These are phyloP conservation scores for Takifugu bimaculatus DNA, from an alignment of 2,113 vertebrate species.

Conservation along the genomic window DNA sequence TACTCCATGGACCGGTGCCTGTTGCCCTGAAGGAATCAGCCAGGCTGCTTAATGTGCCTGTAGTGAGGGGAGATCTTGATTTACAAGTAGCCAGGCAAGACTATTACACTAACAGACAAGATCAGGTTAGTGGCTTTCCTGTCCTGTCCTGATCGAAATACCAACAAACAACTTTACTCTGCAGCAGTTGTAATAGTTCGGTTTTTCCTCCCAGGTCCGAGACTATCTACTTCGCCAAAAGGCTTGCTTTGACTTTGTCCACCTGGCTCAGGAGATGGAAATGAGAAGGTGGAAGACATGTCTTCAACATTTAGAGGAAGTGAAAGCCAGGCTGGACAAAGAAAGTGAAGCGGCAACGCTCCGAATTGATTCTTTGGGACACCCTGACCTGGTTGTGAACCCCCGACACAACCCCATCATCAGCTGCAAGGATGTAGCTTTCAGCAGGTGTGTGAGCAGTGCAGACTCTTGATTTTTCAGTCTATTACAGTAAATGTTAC, in stretches of 20 bases:
- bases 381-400: slow-evolving; percentile 64
- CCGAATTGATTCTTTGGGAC: slow-evolving; percentile 70
- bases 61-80: slow-evolving; percentile 80
- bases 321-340: slow-evolving; percentile 69
- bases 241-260: slow-evolving; percentile 85
- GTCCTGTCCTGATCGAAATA: not conserved
- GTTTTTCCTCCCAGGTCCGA: slow-evolving; percentile 63
- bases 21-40: slow-evolving; percentile 79
- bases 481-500: not conserved
- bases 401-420: slow-evolving; percentile 71
- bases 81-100: slow-evolving; percentile 81
- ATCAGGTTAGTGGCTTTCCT: slow-evolving; percentile 52
- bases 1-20: slow-evolving; percentile 76
- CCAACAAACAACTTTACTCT: too few species aligned
- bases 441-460: slow-evolving; percentile 75
- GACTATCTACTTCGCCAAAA: slow-evolving; percentile 85
- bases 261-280: slow-evolving; percentile 82
- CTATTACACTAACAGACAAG: slow-evolving; percentile 77
- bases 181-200: too few species aligned
- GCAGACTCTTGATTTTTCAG: not conserved
- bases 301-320: slow-evolving; percentile 66
- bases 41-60: slow-evolving; percentile 75
- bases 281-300: slow-evolving; percentile 71
- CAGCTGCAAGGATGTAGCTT: slow-evolving; percentile 74
- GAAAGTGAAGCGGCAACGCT: slow-evolving; percentile 53